These are phyloP conservation scores for Brachyptera putata DNA, from an alignment of 2,888 invertebrate genomes.

Conservation along the genomic window DNA sequence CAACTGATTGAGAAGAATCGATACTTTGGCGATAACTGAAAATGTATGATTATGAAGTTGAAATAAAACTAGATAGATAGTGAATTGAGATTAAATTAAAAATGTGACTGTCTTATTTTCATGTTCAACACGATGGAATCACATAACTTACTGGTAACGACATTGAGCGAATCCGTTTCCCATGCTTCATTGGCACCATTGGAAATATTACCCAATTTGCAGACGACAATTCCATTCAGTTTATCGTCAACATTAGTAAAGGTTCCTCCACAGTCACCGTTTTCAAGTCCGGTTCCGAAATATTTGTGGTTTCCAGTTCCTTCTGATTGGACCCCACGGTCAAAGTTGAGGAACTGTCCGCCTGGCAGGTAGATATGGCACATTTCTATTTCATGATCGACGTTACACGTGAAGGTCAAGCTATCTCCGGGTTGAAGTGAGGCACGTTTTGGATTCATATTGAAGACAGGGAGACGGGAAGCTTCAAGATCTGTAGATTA, in stretches of 20 bases:
- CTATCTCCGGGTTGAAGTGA: background rate
- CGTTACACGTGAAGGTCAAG: background rate
- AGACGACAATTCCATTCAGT: conserved; percentile 3
- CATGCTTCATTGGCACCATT: conserved; percentile 5
- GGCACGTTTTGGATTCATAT: background rate
- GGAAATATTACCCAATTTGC: conserved; percentile 1
- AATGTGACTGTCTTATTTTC: no score
- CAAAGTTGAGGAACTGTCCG: background rate
- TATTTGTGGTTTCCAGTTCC: background rate
- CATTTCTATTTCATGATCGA: conserved; percentile 8
- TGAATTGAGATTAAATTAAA: no score
- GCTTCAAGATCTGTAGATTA: no score
- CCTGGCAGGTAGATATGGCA: conserved; percentile 17
- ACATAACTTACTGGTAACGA: no score
- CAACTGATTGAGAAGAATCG: no score
- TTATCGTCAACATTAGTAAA: background rate
- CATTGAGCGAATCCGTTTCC: conserved; percentile 7
- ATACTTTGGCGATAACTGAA: no score
- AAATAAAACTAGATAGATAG: no score
- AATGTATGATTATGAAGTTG: no score
- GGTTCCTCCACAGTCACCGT: conserved; percentile 7
- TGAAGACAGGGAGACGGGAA: background rate
- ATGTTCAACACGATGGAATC: no score
- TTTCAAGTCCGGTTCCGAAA: conserved; percentile 2
- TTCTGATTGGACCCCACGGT: background rate